Base-by-base conservation (phyloP, 2,888 invertebrate genomes). In the Apodemia hepburni region DNA sequence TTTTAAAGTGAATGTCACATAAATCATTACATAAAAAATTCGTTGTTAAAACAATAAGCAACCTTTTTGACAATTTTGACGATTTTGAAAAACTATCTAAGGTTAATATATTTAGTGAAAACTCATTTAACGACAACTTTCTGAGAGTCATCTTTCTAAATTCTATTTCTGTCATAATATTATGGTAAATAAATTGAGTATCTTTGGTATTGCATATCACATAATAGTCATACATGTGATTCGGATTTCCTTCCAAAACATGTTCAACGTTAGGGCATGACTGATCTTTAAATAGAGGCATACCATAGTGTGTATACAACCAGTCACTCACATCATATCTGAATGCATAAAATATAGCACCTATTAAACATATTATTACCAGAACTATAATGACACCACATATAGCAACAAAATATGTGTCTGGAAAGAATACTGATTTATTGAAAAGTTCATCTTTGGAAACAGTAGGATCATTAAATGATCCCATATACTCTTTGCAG, bases 131-230 rank as follows among this genome's bases (percentile, higher is more conserved):
- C 5, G 95, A 92, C 77, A 94, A 94, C 57, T 95, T 94, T 94
- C 96, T 96, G 3, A 95, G 87, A 11, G 94, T 87, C 72, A 96
- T 94, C 81, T 96, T 95, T 70, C 91, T 81, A 71, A 85, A 89
- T 78, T 97, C 97, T 69, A 97, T 85, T 76, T 96, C 96, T 72
- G 82, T 94, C 92, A 89, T 96, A 75, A 91, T 94, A 87, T 90
- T 95, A 92, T 85, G 93, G 84, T 84, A 95, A 85, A 93, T 92
- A 69, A 92, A 95, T 92, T 89, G 94, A 77, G 89, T 95, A 93
- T 97, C 97, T 83, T 95, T 94, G 82, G 95, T 94, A 85, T 96
- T 96, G 87, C 97, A 97, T 74, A 97, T 95, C 82, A 98, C 94
- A 87, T 97, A 98, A 68, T 96, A 97, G 81, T 98, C 97, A 83